phyloP scores from a whole-genome alignment of 2,797 vertebrate genomes.

The Ibycter americanus region DNA sequence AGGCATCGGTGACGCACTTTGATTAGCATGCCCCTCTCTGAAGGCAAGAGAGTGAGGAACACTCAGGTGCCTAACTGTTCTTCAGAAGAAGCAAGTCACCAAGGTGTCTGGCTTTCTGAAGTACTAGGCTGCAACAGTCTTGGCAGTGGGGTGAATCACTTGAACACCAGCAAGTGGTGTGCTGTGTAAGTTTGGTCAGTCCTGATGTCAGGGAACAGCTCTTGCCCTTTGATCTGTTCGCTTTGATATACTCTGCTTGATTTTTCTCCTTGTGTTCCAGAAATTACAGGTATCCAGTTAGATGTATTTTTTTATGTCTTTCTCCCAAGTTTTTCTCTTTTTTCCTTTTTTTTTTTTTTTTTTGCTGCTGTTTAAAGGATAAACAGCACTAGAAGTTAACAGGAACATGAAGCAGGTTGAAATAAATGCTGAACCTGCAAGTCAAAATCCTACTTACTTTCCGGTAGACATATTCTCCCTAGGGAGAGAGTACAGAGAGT shows the following conservation, averaged over 20 bases:
- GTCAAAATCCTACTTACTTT: background rate
- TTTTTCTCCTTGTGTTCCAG: background rate
- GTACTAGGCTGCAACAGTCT: background rate
- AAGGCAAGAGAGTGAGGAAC: background rate
- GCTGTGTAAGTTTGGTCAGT: background rate
- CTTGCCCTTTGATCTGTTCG: background rate
- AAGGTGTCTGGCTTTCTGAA: background rate
- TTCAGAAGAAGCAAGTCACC: background rate
- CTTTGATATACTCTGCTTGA: background rate
- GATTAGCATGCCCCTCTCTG: background rate
- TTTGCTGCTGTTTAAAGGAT: background rate
- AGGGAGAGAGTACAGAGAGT: background rate
- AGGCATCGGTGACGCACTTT: background rate
- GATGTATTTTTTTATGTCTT: background rate
- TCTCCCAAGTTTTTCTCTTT: background rate
- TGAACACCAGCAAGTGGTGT: background rate
- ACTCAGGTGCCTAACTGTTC: background rate
- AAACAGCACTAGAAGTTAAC: background rate
- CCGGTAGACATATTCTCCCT: background rate
- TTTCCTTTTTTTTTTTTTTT: too few relatives aligned
- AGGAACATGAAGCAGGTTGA: background rate
- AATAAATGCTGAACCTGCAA: background rate
- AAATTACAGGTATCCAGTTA: background rate
- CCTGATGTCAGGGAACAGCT: background rate
- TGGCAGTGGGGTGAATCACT: background rate